Evolutionary conservation across 1,140 invertebrate genomes (phyloP).

Genomic region (Drosophila murphyi): DNA sequence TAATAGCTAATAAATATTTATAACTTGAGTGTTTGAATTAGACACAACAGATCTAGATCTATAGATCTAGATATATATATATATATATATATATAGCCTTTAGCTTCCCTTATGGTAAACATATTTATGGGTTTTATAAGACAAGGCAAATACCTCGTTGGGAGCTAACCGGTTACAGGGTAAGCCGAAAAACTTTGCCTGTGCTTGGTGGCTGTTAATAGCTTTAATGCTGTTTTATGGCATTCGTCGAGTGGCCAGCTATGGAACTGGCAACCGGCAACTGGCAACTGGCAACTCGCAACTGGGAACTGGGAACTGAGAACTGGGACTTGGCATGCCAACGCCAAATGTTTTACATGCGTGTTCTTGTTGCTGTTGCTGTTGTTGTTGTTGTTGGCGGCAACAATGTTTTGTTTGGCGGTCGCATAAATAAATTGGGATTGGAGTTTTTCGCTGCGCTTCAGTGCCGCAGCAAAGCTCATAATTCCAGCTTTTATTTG

Average conservation of each 20-base stretch:
- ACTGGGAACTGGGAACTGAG: conserved; percentile 23
- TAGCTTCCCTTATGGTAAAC: too few relatives aligned
- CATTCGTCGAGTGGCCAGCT: conserved; percentile 63
- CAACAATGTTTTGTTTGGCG: conserved; percentile 72
- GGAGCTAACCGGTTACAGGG: background rate
- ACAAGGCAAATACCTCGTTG: background rate
- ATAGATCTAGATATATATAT: too few relatives aligned
- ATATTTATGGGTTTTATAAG: too few relatives aligned
- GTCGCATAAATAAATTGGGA: conserved; percentile 80
- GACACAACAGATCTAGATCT: too few relatives aligned
- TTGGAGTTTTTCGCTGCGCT: conserved; percentile 45
- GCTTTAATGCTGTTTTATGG: conserved; percentile 81
- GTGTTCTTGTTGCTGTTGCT: conserved; percentile 35
- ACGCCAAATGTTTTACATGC: conserved; percentile 78
- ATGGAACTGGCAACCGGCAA: conserved; percentile 13
- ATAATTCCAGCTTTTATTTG: conserved; percentile 83
- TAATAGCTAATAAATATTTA: too few relatives aligned
- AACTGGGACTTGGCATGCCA: conserved; percentile 72
- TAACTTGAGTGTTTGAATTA: too few relatives aligned
- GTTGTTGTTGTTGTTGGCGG: conserved; percentile 38
- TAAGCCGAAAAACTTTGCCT: conserved; percentile 30
- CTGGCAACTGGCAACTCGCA: background rate
- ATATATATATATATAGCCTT: too few relatives aligned
- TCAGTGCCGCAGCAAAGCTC: conserved; percentile 58
- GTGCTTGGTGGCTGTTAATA: conserved; percentile 67